Percentiles rank a stretch among this genome's conserved stretches.
These are phyloP conservation scores for Dioctria rufipes DNA, from an alignment of 2,888 invertebrate genomes.

Conservation along the genomic window DNA sequence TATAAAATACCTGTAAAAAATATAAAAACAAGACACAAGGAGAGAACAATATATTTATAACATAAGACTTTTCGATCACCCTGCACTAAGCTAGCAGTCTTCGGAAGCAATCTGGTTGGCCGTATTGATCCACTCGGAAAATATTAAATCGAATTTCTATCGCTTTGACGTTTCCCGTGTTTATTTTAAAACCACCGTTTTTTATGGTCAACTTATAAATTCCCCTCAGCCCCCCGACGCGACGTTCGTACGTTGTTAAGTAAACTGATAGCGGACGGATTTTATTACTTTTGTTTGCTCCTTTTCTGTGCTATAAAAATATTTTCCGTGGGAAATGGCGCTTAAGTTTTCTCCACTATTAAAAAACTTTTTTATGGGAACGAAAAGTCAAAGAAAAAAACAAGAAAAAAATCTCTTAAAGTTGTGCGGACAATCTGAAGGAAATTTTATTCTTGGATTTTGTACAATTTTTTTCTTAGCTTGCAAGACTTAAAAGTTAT, in stretches of 20 bases:
- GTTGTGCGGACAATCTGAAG: slow-evolving; percentile 27
- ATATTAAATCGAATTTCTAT: slow-evolving; percentile 31
- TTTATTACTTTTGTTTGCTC: slow-evolving; percentile 43
- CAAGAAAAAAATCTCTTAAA: no score
- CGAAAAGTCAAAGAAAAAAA: slow-evolving; percentile 19
- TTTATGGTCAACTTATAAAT: slow-evolving; percentile 39
- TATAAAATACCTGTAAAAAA: no score
- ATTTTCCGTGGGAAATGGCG: slow-evolving; percentile 33
- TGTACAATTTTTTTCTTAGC: slow-evolving; percentile 11
- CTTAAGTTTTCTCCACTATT: slow-evolving; percentile 29
- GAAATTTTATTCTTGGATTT: slow-evolving; percentile 43
- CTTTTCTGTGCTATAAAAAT: slow-evolving; percentile 27
- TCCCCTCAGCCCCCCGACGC: neutral
- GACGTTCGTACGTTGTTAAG: no score
- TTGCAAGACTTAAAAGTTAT: no score
- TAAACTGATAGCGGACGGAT: slow-evolving; percentile 43
- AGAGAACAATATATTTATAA: neutral
- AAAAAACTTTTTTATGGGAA: slow-evolving; percentile 35
- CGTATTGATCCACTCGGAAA: slow-evolving; percentile 21
- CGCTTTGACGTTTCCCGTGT: slow-evolving; percentile 1
- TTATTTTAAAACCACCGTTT: neutral
- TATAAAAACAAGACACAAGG: neutral
- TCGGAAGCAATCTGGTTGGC: slow-evolving; percentile 31
- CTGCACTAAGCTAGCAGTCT: neutral
- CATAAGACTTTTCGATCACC: no score